Evolutionary conservation across 2,888 invertebrate species (phyloP).

Genomic region (Coleophora flavipennella): DNA sequence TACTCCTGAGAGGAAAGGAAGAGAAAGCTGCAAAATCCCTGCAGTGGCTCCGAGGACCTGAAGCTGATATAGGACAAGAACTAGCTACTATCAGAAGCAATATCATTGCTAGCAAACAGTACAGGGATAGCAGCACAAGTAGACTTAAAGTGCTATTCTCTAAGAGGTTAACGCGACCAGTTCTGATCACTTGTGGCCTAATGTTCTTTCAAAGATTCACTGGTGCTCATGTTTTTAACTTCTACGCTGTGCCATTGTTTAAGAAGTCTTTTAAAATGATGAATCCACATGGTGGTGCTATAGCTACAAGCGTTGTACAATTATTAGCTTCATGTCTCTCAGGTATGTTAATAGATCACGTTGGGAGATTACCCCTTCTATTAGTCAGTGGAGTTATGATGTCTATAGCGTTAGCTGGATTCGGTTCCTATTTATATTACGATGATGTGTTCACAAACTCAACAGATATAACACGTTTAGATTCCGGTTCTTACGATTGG

Average conservation of each 20-base stretch:
- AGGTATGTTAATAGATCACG: slow-evolving; percentile 86
- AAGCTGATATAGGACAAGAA: slow-evolving; percentile 83
- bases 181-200: slow-evolving; percentile 85
- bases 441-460: slow-evolving; percentile 71
- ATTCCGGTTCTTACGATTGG: slow-evolving; percentile 79
- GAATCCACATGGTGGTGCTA: slow-evolving; percentile 87
- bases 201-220: slow-evolving; percentile 92
- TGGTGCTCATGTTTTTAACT: slow-evolving; percentile 87
- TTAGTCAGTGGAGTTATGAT: slow-evolving; percentile 88
- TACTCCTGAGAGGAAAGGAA: slow-evolving; percentile 82
- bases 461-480: slow-evolving; percentile 37
- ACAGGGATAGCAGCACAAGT: slow-evolving; percentile 42
- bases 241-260: slow-evolving; percentile 89
- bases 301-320: slow-evolving; percentile 87
- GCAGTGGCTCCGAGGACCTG: slow-evolving; percentile 84
- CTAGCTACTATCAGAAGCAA: slow-evolving; percentile 80
- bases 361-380: slow-evolving; percentile 86
- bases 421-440: slow-evolving; percentile 89
- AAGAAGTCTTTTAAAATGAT: slow-evolving; percentile 85
- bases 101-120: slow-evolving; percentile 67
- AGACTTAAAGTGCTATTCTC: slow-evolving; percentile 51
- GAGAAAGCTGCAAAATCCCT: slow-evolving; percentile 82
- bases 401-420: slow-evolving; percentile 86
- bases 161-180: slow-evolving; percentile 74
- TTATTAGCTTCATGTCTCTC: slow-evolving; percentile 86